Base-by-base conservation (phyloP, 2,888 invertebrate genomes). In the Noctua fimbriata region DNA sequence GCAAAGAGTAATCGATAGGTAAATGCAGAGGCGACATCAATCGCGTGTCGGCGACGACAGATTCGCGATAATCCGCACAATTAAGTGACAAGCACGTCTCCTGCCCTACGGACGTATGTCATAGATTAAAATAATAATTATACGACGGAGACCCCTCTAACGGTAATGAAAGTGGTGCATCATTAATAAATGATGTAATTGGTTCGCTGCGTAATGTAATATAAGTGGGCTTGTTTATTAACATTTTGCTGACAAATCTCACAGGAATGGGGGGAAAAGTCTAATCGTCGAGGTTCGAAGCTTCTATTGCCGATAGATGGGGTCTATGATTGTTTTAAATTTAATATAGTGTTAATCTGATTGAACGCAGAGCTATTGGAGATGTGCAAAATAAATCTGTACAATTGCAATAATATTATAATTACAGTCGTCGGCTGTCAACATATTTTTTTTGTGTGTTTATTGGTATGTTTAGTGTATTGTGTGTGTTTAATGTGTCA, bases 1-100 rank as follows among this genome's bases (percentile, higher is more conserved):
- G 71, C 80, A 75, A 81, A 70, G 70, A 83, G 73, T 88, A 88
- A 89, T 92, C 90, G 88, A 90, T 92, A 87, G 88, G 85, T 86
- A 83, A 88, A 83, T 86, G 84, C 80, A 85, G 88, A 90, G 81
- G 81, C 85, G 87, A 89, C 85, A 88, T 83, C 83, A 87, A 87
- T 88, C 86, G 84, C 85, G 82, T 86, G 90, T 89, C 89, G 86
- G 77, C 85, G 78, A 81, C 77, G 89, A 88, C 84, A 90, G 90
- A 92, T 92, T 87, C 86, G 78, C 88, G 88, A 91, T 96, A 95
- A 95, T 95, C 95, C 94, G 78, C 84, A 89, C 93, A 94, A 95
- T 95, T 93, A 94, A 91, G 88, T 91, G 71, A 70, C 84, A 82
- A 89, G 93, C 96, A 96, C 95, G 95, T 92, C 76, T 76, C 52